A percentile compares a stretch with the other conserved stretches of the same genome.
phyloP scores from a whole-genome alignment of 2,113 vertebrate genomes.

The Bombycilla garrulus region DNA sequence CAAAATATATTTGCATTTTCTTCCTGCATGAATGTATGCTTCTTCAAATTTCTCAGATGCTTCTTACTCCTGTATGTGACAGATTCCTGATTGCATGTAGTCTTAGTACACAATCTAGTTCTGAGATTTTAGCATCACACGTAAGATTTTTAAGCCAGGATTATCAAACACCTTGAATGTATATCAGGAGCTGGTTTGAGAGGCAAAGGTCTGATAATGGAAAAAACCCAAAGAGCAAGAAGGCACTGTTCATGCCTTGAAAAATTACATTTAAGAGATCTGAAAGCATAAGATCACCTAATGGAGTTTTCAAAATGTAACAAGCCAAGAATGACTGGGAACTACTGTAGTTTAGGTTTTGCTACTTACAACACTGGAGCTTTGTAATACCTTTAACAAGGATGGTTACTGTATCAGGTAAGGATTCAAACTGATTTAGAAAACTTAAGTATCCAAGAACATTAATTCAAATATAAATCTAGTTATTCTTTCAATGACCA shows the following conservation, averaged over 20 bases:
- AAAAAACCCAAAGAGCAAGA: neutral
- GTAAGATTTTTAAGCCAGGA: neutral
- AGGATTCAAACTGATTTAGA: neutral
- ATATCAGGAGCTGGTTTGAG: neutral
- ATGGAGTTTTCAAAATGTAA: neutral
- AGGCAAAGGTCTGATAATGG: neutral
- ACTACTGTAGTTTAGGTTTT: neutral
- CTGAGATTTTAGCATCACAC: neutral
- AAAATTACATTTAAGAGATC: neutral
- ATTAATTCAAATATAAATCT: neutral
- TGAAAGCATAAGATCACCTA: neutral
- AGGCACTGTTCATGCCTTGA: neutral
- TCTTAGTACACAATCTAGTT: neutral
- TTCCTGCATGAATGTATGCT: neutral
- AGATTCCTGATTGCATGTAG: neutral
- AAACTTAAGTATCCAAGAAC: neutral
- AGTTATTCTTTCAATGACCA: neutral
- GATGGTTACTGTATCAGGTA: rapidly evolving
- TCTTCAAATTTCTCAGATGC: neutral
- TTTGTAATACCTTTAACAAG: neutral
- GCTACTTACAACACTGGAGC: neutral
- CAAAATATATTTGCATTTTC: neutral
- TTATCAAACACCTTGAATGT: neutral
- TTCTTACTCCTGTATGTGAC: neutral
- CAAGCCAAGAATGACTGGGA: neutral